Evolutionary conservation across 2,888 invertebrate species (phyloP).

Genomic region (Amphipoea oculea): DNA sequence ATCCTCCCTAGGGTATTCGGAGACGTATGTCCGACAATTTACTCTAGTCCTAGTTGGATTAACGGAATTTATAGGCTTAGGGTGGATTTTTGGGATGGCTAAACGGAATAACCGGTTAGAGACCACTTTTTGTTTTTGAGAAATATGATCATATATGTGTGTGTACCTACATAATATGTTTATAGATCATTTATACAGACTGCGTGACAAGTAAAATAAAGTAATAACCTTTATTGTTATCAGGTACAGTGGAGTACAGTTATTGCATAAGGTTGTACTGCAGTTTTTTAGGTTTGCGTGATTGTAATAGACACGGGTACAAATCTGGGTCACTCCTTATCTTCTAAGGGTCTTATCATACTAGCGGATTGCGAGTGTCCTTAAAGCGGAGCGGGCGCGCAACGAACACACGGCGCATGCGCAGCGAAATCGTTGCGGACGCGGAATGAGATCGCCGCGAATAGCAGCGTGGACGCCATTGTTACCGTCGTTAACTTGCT

Average conservation of each 20-base stretch:
- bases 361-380: too few relatives aligned
- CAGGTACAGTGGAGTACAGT: background rate
- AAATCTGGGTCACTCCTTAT: conserved; percentile 2
- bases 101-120: background rate
- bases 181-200: too few relatives aligned
- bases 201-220: background rate
- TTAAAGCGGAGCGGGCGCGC: too few relatives aligned
- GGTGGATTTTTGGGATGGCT: background rate
- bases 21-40: background rate
- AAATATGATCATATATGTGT: too few relatives aligned
- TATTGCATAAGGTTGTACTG: background rate
- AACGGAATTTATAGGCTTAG: background rate
- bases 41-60: background rate
- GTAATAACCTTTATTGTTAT: background rate
- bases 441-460: too few relatives aligned
- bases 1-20: background rate
- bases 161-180: too few relatives aligned
- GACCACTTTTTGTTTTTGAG: background rate
- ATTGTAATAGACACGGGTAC: background rate
- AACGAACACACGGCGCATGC: too few relatives aligned
- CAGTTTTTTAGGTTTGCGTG: conserved; percentile 27
- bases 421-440: too few relatives aligned
- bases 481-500: too few relatives aligned
- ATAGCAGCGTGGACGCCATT: too few relatives aligned
- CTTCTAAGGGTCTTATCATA: too few relatives aligned